Evolutionary conservation across 2,888 invertebrate species (phyloP), one percentile per base, ranked within the genome.

Genomic region (Trichacis sp.): DNA sequence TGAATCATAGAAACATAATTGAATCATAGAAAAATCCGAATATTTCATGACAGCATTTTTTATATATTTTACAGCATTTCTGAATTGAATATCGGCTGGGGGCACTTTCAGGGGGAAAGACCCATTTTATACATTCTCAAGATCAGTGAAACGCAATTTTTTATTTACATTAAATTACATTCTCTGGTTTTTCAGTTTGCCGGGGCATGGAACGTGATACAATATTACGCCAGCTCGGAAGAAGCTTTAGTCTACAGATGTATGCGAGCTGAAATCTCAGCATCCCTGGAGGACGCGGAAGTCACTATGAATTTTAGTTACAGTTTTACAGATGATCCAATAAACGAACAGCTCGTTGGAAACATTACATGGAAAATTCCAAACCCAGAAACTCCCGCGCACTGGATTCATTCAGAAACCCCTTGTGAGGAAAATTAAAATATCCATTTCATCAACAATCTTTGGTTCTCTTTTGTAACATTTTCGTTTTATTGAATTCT

Each of bases 271-370:
- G 90, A 91, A 47, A 89, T 92, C 72, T 89, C 89, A 1, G 84
- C 88, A 73, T 84, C 87, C 2, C 71, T 85, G 2, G 81, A 82
- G 54, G 84, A 87, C 64, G 87, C 79, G 3, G 89, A 92, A 75
- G 91, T 94, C 46, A 93, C 92, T 0, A 94, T 95, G 94, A 93
- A 94, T 85, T 94, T 95, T 84, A 94, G 93, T 1, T 95, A 94
- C 81, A 92, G 92, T 56, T 95, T 92, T 75, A 91, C 91, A 0
- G 93, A 95, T 78, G 95, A 95, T 84, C 94, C 95, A 0, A 84
- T 91, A 4, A 91, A 92, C 19, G 94, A 95, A 82, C 89, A 89
- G 64, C 88, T 95, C 5, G 87, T 90, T 42, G 95, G 95, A 0
- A 95, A 95, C 80, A 94, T 95, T 70, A 95, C 95, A 0, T 95